Base-by-base conservation (phyloP, 2,113 vertebrate genomes). In the Lutjanus erythropterus region DNA sequence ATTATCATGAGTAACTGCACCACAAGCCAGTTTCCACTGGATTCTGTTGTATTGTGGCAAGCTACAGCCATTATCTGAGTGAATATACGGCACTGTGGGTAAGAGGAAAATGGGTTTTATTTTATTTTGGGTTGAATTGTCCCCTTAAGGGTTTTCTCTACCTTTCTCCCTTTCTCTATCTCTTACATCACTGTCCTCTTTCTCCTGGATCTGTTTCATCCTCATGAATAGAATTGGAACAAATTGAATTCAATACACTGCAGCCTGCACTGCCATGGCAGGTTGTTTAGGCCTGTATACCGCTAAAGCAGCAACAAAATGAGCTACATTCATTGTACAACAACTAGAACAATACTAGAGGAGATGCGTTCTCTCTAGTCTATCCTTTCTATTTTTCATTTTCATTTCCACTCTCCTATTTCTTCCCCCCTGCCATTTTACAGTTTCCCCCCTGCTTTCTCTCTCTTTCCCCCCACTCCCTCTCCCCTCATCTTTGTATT, bases 91-190 rank as follows among this genome's bases (percentile, higher is more conserved):
- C 33, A 19, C 11, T n/a, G 33, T 23, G 50, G 31, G 9, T 3
- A 15, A 44, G 6, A 31, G 27, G 15, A 12, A 46, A 49, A 42
- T 12, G 2, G 14, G 7, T 50, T 73, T 50, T 14, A n/a, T 73
- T 73, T 71, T 27, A 33, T 66, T 70, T 44, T 39, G 23, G n/a
- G 44, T 52, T 37, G 11, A 64, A 52, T 35, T 61, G 29, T 53
- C 11, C 69, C 69, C 85, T 42, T 4, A 25, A 78, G 71, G 64
- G 9, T 55, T 81, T 55, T 73, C n/a, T 50, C 39, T 46, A n/a
- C 58, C 37, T 21, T 31, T 44, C 29, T 78, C 9, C 42, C 3
- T 73, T 59, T 25, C 25, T 59, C 9, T 71, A 6, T 62, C 37
- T 62, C 47, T 68, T 62, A 10, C 53, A 75, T 74, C 68, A 56